Conservation (phyloP, 2,888 invertebrate species). For the Phalangium opilio region DNA sequence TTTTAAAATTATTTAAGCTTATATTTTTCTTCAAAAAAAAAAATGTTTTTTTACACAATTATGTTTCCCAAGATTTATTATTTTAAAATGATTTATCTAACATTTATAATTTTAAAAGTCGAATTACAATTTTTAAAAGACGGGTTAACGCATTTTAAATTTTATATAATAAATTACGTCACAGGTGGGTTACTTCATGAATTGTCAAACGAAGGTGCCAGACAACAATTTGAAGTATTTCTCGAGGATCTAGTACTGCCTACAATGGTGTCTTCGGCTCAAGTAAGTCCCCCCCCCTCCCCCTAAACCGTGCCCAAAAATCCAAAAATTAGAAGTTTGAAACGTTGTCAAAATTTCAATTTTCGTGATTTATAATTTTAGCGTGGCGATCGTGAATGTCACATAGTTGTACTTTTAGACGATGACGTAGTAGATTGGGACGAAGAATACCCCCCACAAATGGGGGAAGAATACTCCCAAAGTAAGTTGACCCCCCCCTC, state of each 20-base stretch:
- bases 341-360: neutral
- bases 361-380: conserved; percentile 42
- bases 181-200: conserved; percentile 86
- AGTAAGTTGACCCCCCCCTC: conserved; percentile 39
- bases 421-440: conserved; percentile 98
- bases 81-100: no score
- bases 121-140: no score
- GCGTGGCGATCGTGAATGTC: conserved; percentile 92
- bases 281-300: conserved; percentile 32
- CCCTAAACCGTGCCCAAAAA: no score
- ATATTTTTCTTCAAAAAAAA: no score
- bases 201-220: conserved; percentile 96
- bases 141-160: no score
- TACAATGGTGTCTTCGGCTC: conserved; percentile 64
- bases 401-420: conserved; percentile 86
- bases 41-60: no score
- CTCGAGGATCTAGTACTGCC: conserved; percentile 89
- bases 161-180: no score
- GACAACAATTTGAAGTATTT: conserved; percentile 89
- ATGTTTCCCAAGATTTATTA: no score
- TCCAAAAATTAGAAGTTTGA: neutral
- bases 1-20: no score
- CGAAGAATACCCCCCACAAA: conserved; percentile 96
- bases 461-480: conserved; percentile 98
- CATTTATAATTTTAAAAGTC: no score